Base-by-base conservation (phyloP, 2,888 invertebrate genomes). In the Alsophila aescularia region DNA sequence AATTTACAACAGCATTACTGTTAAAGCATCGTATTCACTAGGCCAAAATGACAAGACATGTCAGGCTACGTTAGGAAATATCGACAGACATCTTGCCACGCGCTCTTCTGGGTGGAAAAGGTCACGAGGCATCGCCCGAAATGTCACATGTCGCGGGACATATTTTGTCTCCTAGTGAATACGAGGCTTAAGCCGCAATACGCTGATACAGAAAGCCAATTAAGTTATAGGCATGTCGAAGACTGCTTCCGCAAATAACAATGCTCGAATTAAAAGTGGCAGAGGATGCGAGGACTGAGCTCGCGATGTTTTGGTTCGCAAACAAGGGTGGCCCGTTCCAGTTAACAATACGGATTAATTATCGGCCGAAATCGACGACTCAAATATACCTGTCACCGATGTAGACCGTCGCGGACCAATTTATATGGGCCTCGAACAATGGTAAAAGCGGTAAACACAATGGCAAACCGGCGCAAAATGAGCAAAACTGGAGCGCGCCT, bases 301-400 rank as follows among this genome's bases (percentile, higher is more conserved):
- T 70, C 67, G 64, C 69, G 66, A 73, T 75, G 77, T 75, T 72
- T 71, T 66, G 69, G 75, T 73, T 56, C 57, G 51, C 58, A 79
- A 85, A 84, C 87, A 83, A 86, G 90, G 91, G 90, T 90, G 90
- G 85, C 78, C 85, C 84, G 77, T 77, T 79, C 75, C 85, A 79
- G 81, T 85, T 84, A 83, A 89, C 90, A 90, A 88, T 87, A 87
- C 86, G 84, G 91, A 91, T 90, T 91, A 90, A 91, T 91, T 91
- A 91, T 90, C 88, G 87, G 79, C 79, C 79, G 79, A 90, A 90
- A 87, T 85, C 87, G 89, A 81, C 83, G 83, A 89, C 82, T 90
- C 90, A 90, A 90, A 91, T 90, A 90, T 90, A 90, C 90, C 91
- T 91, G 91, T 90, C 91, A 87, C 79, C 77, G 79, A 69, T 82